These are phyloP conservation scores for Chrysina gloriosa DNA, from an alignment of 2,888 invertebrate species.

Conservation along the genomic window DNA sequence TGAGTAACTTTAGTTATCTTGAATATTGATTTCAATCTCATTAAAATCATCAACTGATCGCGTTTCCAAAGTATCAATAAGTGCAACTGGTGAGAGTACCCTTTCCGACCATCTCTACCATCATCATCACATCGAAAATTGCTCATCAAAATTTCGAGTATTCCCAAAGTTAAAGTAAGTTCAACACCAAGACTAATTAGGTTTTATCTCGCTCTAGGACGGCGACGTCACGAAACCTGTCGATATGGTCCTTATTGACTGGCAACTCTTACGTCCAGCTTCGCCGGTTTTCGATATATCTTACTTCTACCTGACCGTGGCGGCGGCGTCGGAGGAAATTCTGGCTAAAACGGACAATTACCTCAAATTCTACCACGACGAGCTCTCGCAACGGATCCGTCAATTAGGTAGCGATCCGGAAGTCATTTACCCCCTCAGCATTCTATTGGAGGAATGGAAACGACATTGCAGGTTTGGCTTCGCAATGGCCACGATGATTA, in stretches of 20 bases:
- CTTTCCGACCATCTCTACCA: too few relatives aligned
- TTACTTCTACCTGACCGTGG: conserved; percentile 58
- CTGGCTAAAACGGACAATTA: conserved; percentile 55
- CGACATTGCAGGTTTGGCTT: conserved; percentile 46
- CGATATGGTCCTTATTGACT: conserved; percentile 52
- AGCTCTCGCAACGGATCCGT: conserved; percentile 50
- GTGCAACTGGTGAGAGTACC: too few relatives aligned
- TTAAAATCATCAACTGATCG: too few relatives aligned
- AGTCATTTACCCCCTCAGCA: conserved; percentile 42
- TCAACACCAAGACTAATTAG: too few relatives aligned
- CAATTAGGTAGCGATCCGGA: conserved; percentile 47
- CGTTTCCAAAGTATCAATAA: too few relatives aligned
- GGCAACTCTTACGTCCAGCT: conserved; percentile 49
- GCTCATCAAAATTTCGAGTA: too few relatives aligned
- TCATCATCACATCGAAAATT: too few relatives aligned
- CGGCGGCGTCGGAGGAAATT: conserved; percentile 52
- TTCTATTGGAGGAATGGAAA: conserved; percentile 50
- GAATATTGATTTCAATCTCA: too few relatives aligned
- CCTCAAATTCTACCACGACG: conserved; percentile 56
- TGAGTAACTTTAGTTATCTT: too few relatives aligned
- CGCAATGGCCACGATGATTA: conserved; percentile 40
- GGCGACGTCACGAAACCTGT: neutral
- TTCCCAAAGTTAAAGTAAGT: too few relatives aligned
- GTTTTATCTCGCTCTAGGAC: neutral
- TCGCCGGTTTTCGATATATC: conserved; percentile 57